Base-by-base conservation (phyloP, 1,140 invertebrate genomes). In the Hirudo medicinalis region DNA sequence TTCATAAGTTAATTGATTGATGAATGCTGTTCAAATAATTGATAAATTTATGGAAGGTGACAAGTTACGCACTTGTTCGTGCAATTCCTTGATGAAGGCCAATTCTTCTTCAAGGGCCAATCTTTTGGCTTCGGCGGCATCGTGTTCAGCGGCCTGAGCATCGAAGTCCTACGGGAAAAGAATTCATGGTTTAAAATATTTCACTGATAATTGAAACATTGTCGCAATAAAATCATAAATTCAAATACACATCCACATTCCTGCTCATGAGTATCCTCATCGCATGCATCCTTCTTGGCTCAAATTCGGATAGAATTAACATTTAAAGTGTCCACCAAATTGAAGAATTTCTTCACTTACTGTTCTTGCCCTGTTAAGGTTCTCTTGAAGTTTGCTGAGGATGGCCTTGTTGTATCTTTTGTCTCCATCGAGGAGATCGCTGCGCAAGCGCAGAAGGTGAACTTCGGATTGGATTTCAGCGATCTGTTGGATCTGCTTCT, bases 381-480 rank as follows among this genome's bases (percentile, higher is more conserved):
- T 80, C 54, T 81, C 80, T 75, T 78, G 77, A 54, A 82, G 74
- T 49, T 78, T 71, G 20, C 76, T 74, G 72, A 82, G 82, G 57
- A 63, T 63, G 22, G 29, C 29, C 19, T 63, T 63, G 57, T 63
- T 4, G 57, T 63, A 63, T 32, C 29, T 63, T 20, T 63, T 63
- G 72, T 82, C 82, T 57, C 80, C 84, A 70, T 84, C 84, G 71
- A 85, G 74, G 69, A 81, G 81, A 70, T 82, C 81, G 72, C 83
- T 80, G 36, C 83, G 78, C 19, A 83, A 76, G 27, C 84, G 77
- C 29, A 85, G 78, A 79, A 85, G 79, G 76, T 83, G 82, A 57
- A 85, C 77, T 75, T 85, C 84, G 54, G 79, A 79, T 73, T 85
- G 83, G 69, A 82, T 78, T 74, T 85, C 84, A 49, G 82, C 80